Percentiles rank a stretch among this genome's conserved stretches.
phyloP scores from a whole-genome alignment of 2,113 vertebrate species.

The Varanus komodoensis region DNA sequence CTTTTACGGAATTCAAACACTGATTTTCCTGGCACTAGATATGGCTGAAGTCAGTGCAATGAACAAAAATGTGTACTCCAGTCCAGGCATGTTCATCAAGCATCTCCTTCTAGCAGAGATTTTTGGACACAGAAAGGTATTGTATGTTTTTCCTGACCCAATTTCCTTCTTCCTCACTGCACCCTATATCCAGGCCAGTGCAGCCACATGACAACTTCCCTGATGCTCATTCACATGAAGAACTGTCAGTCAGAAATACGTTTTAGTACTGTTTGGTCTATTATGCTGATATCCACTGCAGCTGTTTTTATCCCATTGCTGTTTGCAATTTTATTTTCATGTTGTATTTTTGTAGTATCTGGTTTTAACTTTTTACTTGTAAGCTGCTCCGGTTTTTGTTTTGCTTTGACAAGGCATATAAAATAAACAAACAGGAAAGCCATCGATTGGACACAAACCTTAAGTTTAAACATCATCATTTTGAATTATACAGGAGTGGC shows the following conservation, averaged over 20 bases:
- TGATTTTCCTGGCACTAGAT: constrained; percentile 27
- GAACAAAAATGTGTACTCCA: background rate
- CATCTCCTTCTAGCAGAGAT: constrained; percentile 20
- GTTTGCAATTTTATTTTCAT: background rate
- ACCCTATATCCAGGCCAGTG: constrained; percentile 9
- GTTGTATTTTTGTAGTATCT: background rate
- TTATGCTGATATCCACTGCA: background rate
- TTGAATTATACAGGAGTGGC: background rate
- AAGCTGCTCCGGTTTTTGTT: background rate
- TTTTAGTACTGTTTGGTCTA: background rate
- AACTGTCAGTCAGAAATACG: background rate
- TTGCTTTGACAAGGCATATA: too few species aligned
- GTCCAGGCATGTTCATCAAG: constrained; percentile 30
- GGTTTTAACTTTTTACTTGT: background rate
- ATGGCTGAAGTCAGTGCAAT: background rate
- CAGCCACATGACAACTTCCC: background rate
- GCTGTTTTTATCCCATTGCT: background rate
- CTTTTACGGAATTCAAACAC: constrained; percentile 31
- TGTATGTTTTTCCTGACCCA: constrained; percentile 22
- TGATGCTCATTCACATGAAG: background rate
- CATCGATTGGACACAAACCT: background rate
- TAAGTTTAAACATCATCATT: background rate
- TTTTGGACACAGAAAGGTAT: background rate
- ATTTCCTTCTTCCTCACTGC: constrained; percentile 4
- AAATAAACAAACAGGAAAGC: background rate